Conservation (phyloP, 2,797 vertebrate species). For the Petrocephalus schoutedeni region DNA sequence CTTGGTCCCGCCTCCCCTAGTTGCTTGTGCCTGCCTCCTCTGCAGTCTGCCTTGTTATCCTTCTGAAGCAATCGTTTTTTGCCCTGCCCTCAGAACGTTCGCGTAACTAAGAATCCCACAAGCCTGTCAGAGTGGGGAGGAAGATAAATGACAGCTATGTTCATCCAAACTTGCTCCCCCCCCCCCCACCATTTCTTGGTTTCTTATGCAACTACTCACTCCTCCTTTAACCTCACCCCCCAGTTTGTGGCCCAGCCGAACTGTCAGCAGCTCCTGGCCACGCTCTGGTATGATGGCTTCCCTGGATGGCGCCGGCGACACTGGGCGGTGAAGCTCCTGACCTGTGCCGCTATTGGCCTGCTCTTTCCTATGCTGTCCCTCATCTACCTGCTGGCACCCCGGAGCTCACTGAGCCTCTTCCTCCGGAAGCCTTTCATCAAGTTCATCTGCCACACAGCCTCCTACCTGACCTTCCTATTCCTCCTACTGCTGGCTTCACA, state of each 20-base stretch:
- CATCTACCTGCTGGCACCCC: slow-evolving; percentile 85
- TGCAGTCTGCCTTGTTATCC: too few relatives aligned
- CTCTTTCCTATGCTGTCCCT: slow-evolving; percentile 88
- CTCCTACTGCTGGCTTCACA: slow-evolving; percentile 91
- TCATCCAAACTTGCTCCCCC: neutral
- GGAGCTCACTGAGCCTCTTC: slow-evolving; percentile 87
- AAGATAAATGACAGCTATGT: neutral
- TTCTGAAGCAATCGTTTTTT: too few relatives aligned
- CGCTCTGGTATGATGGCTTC: slow-evolving; percentile 92
- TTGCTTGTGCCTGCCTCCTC: too few relatives aligned
- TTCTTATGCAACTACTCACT: neutral
- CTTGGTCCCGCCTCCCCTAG: too few relatives aligned
- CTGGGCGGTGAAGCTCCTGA: slow-evolving; percentile 92
- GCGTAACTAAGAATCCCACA: too few relatives aligned
- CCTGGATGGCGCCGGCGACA: slow-evolving; percentile 91
- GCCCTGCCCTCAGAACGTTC: too few relatives aligned
- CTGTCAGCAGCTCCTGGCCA: slow-evolving; percentile 93
- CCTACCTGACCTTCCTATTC: slow-evolving; percentile 96
- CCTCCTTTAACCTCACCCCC: neutral
- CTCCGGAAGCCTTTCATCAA: slow-evolving; percentile 99
- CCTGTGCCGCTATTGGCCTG: slow-evolving; percentile 90
- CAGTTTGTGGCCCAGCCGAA: slow-evolving; percentile 96
- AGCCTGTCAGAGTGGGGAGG: neutral
- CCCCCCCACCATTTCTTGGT: neutral
- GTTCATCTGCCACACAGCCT: slow-evolving; percentile 97